These are phyloP conservation scores for Calonectris borealis DNA, from an alignment of 2,113 vertebrate genomes.

Conservation along the genomic window DNA sequence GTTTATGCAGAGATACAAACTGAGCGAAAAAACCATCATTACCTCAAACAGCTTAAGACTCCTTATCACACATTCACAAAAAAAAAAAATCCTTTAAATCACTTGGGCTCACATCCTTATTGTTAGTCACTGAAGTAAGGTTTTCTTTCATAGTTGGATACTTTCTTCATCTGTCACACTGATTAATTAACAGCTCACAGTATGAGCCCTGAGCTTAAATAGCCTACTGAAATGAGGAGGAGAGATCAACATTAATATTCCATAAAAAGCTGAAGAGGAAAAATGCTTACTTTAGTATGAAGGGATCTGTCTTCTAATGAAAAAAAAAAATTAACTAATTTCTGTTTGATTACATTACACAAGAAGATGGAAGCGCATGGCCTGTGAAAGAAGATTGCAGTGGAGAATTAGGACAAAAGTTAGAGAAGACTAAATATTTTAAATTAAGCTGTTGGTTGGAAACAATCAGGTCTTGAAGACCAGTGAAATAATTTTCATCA, in stretches of 20 bases:
- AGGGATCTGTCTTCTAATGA: not conserved
- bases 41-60: slow-evolving; percentile 23
- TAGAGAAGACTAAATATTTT: slow-evolving; percentile 13
- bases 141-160: slow-evolving; percentile 74
- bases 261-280: slow-evolving; percentile 37
- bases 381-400: not conserved
- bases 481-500: slow-evolving; percentile 29
- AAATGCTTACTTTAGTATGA: not conserved
- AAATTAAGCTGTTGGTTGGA: slow-evolving; percentile 14
- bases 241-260: slow-evolving; percentile 45
- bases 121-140: slow-evolving; percentile 56
- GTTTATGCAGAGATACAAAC: slow-evolving; percentile 42
- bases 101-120: slow-evolving; percentile 7
- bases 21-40: slow-evolving; percentile 23
- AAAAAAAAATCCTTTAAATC: slow-evolving; percentile 25
- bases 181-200: slow-evolving; percentile 79
- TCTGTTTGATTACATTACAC: not conserved
- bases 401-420: not conserved
- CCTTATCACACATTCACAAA: slow-evolving; percentile 29
- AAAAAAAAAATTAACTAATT: not conserved
- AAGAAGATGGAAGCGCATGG: not conserved
- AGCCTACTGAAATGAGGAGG: slow-evolving; percentile 55
- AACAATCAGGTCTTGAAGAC: slow-evolving; percentile 25
- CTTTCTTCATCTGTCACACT: slow-evolving; percentile 78
- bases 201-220: slow-evolving; percentile 60